Evolutionary conservation across 2,797 vertebrate species (phyloP).

Genomic region (Macrochelys suwanniensis): DNA sequence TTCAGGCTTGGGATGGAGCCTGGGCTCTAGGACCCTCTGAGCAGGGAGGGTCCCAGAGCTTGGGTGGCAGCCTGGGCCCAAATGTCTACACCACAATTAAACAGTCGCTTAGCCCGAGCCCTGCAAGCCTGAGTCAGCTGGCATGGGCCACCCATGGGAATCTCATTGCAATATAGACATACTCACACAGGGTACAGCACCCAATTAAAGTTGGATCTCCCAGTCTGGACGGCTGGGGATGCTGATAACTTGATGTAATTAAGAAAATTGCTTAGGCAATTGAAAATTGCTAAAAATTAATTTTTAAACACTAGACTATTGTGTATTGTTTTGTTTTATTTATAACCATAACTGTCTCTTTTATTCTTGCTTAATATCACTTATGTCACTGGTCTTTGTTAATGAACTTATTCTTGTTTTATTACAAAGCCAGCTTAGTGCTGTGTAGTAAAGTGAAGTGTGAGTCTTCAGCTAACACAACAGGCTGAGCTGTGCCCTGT

Average conservation of each 20-base stretch:
- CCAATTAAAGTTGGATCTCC: neutral
- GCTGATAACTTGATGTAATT: neutral
- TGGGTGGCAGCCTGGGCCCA: too few relatives aligned
- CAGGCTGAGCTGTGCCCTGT: neutral
- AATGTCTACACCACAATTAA: neutral
- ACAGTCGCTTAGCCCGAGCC: neutral
- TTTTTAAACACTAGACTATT: neutral
- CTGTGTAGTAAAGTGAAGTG: neutral
- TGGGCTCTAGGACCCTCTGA: neutral
- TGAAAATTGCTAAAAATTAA: neutral
- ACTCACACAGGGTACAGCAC: neutral
- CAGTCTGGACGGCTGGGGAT: neutral
- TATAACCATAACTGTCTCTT: neutral
- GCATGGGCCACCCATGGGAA: neutral
- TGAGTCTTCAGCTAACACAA: neutral
- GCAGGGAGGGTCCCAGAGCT: neutral
- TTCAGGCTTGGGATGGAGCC: neutral
- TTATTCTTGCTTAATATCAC: neutral
- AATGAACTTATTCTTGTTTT: neutral
- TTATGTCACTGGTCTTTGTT: neutral
- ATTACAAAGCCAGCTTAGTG: neutral
- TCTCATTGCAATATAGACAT: neutral
- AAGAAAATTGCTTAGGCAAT: neutral
- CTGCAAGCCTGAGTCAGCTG: neutral
- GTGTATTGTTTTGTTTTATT: neutral